A percentile compares a stretch with the other conserved stretches of the same genome.
Evolutionary conservation across 1,140 invertebrate genomes (phyloP).

Genomic region (Ganaspis sp.): DNA sequence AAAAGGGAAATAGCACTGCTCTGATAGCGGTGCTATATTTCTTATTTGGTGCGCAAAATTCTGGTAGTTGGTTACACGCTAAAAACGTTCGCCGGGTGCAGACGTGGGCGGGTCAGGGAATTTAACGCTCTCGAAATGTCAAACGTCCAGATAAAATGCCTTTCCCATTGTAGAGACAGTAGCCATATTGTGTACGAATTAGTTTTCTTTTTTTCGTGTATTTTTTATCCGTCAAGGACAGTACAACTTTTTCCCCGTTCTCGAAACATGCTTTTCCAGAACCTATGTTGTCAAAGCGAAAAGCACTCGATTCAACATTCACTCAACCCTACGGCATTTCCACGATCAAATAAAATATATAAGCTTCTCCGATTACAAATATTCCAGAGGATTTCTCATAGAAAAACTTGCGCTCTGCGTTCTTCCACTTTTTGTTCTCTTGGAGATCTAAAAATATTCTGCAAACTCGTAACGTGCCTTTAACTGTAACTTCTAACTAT

Average conservation of each 20-base stretch:
- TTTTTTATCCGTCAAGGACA: constrained; percentile 38
- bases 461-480: no score
- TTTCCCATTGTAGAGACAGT: constrained; percentile 42
- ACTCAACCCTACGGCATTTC: not conserved
- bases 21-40: not conserved
- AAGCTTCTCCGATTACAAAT: no score
- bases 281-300: not conserved
- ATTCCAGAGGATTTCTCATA: no score
- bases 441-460: no score
- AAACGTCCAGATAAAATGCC: constrained; percentile 67
- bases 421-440: no score
- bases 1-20: no score
- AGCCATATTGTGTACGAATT: constrained; percentile 44
- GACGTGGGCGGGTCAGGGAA: constrained; percentile 45
- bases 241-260: not conserved
- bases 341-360: not conserved
- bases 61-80: constrained; percentile 6
- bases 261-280: not conserved
- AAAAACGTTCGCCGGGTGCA: constrained; percentile 36
- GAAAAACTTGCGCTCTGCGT: no score
- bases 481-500: no score
- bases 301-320: not conserved
- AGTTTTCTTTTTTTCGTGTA: constrained; percentile 39
- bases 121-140: constrained; percentile 67
- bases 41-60: constrained; percentile 45